These are phyloP conservation scores for Athalia circularis DNA, from an alignment of 2,888 invertebrate species.

Conservation along the genomic window DNA sequence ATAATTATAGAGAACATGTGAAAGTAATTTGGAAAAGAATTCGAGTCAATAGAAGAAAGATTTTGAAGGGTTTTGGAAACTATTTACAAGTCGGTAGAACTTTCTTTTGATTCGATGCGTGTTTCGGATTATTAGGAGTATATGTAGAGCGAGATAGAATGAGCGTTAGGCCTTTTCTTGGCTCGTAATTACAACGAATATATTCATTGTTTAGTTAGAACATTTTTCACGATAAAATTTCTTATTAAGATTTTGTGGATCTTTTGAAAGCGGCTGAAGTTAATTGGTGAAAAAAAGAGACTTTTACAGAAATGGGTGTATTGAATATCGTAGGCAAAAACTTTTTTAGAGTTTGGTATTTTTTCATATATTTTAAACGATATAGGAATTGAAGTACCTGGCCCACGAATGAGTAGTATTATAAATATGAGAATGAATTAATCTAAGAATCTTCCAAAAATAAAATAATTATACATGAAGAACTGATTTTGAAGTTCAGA, in stretches of 20 bases:
- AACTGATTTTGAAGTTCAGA: too few relatives aligned
- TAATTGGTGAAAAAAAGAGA: not conserved
- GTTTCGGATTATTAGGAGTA: not conserved
- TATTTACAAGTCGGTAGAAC: not conserved
- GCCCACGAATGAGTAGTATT: not conserved
- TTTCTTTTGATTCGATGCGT: not conserved
- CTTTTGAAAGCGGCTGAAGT: slow-evolving; percentile 17
- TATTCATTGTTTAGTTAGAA: not conserved
- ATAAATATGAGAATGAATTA: not conserved
- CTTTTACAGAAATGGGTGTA: not conserved
- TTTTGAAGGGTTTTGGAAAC: too few relatives aligned
- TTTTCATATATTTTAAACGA: slow-evolving; percentile 39
- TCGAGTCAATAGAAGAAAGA: too few relatives aligned
- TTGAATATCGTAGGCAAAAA: not conserved
- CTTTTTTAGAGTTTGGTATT: slow-evolving; percentile 26
- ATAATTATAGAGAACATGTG: not conserved
- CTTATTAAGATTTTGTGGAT: slow-evolving; percentile 30
- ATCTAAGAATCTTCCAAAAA: not conserved
- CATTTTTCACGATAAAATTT: not conserved
- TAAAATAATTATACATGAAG: too few relatives aligned
- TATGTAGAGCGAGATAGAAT: not conserved
- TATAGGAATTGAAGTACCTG: slow-evolving; percentile 41
- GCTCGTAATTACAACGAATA: not conserved
- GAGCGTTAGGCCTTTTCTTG: not conserved
- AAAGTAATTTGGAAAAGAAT: not conserved